Evolutionary conservation across 64 coral and sea anemone genomes (phyloP).

Genomic region (Porites australiensis): DNA sequence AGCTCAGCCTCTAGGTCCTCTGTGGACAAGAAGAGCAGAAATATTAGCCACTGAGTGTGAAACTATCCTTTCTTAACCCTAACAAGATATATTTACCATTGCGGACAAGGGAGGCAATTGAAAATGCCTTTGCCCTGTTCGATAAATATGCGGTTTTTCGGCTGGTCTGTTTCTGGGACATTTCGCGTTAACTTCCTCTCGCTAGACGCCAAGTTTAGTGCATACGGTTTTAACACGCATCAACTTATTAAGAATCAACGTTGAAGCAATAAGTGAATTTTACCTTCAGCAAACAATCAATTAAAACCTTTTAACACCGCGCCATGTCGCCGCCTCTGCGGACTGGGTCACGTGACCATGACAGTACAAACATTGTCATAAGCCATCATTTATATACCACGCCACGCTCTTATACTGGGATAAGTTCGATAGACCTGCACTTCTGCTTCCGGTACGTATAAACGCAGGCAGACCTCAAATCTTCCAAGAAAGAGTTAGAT

Average conservation of each 20-base stretch:
- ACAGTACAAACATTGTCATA: constrained; percentile 77
- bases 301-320: constrained; percentile 99
- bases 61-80: not conserved
- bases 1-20: constrained; percentile 15
- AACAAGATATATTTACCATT: constrained; percentile 14
- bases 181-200: not conserved
- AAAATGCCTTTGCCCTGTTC: constrained; percentile 89
- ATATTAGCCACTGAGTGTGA: constrained; percentile 7
- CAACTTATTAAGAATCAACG: constrained; percentile 55
- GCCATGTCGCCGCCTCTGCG: constrained; percentile 88
- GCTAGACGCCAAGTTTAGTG: not conserved
- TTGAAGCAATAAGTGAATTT: constrained; percentile 93
- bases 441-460: not conserved
- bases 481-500: not conserved
- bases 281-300: constrained; percentile 95
- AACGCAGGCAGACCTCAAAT: not conserved
- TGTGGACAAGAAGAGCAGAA: constrained; percentile 63
- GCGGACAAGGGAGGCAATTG: constrained; percentile 88
- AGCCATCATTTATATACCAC: not conserved
- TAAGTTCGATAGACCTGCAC: constrained; percentile 9
- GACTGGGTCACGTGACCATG: constrained; percentile 44
- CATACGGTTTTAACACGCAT: constrained; percentile 35
- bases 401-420: constrained; percentile 41
- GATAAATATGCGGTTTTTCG: constrained; percentile 33
- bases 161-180: not conserved